phyloP scores from a whole-genome alignment of 2,888 invertebrate genomes.

The Zelleria hepariella region DNA sequence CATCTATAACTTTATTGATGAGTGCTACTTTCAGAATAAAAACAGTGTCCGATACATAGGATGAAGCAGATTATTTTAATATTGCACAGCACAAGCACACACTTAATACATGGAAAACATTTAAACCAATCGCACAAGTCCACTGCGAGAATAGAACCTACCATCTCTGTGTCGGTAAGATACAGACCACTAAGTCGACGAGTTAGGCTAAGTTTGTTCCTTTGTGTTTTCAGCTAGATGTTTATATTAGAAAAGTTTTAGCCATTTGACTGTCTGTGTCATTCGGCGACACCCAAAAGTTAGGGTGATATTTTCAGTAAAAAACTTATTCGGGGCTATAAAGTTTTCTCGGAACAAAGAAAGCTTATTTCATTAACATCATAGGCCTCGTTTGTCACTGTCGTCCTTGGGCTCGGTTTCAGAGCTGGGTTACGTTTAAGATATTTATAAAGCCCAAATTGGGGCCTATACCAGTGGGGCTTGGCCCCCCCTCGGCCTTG shows the following conservation, averaged over 20 bases:
- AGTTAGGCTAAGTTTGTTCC: too few species aligned
- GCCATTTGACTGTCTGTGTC: background rate
- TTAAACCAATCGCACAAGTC: too few species aligned
- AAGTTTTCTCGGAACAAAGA: background rate
- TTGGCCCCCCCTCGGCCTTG: conserved; percentile 4
- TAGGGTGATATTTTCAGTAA: background rate
- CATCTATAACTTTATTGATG: too few species aligned
- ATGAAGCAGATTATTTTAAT: too few species aligned
- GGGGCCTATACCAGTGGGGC: background rate
- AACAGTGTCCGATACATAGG: too few species aligned
- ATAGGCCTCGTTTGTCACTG: conserved; percentile 9
- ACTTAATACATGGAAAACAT: too few species aligned
- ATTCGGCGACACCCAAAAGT: background rate
- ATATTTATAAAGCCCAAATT: conserved; percentile 14
- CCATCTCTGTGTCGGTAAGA: too few species aligned
- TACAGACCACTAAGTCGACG: too few species aligned
- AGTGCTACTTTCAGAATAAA: too few species aligned
- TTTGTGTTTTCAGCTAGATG: too few species aligned
- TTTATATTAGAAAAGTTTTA: background rate
- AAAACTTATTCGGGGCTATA: background rate
- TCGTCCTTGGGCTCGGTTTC: conserved; percentile 1
- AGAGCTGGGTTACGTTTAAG: conserved; percentile 20
- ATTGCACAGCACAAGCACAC: too few species aligned
- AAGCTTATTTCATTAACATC: conserved; percentile 2
- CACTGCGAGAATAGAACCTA: too few species aligned